phyloP scores from a whole-genome alignment of 2,888 invertebrate genomes.

The Eupithecia tripunctaria region DNA sequence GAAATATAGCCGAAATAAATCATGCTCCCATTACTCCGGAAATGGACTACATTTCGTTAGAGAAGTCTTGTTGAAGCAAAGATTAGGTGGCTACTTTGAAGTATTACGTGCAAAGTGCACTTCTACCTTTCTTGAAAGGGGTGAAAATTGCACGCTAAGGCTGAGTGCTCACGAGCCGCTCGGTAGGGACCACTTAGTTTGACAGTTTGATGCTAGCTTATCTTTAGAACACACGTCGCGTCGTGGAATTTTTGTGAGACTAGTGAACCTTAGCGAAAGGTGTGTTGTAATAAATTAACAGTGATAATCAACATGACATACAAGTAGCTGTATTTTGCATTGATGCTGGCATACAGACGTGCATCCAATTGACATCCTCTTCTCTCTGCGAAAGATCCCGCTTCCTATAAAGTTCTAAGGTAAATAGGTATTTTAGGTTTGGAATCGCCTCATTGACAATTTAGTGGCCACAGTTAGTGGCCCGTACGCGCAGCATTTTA shows the following conservation, averaged over 20 bases:
- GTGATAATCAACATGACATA: too few relatives aligned
- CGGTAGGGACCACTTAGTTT: neutral
- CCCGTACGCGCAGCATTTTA: conserved; percentile 17
- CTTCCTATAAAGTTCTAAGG: neutral
- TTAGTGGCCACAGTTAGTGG: neutral
- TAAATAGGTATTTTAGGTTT: neutral
- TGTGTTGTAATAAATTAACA: too few relatives aligned
- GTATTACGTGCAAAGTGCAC: conserved; percentile 44
- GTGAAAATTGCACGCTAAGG: conserved; percentile 35
- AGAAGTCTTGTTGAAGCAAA: conserved; percentile 32
- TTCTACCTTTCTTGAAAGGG: conserved; percentile 32
- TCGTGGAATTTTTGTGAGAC: neutral
- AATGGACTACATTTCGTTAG: conserved; percentile 22
- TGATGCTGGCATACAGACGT: too few relatives aligned
- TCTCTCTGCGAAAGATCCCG: neutral
- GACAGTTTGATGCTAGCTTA: neutral
- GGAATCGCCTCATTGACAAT: neutral
- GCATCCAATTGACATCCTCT: too few relatives aligned
- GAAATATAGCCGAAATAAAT: conserved; percentile 39
- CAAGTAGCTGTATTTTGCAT: too few relatives aligned
- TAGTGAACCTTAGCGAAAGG: neutral
- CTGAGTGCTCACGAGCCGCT: neutral
- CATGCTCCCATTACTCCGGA: conserved; percentile 29
- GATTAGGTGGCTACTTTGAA: conserved; percentile 32
- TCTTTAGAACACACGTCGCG: neutral